Evolutionary conservation across 2,888 invertebrate species (phyloP).

Genomic region (Oscheius onirici): DNA sequence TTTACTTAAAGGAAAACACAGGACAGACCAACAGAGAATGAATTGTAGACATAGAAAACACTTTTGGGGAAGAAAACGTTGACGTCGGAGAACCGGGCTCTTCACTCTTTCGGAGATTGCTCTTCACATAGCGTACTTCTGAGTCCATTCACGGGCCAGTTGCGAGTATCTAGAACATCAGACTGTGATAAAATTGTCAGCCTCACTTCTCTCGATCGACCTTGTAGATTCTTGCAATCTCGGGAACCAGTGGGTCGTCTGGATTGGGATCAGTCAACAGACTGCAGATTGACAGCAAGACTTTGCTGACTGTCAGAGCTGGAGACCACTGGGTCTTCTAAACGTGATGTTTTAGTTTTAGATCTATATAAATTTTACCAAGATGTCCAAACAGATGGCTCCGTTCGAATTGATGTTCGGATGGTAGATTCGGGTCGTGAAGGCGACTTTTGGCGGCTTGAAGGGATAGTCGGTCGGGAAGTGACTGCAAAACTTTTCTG

Average conservation of each 20-base stretch:
- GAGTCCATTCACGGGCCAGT: background rate
- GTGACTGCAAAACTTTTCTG: background rate
- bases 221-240: constrained; percentile 23
- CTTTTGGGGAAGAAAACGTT: no score
- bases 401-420: constrained; percentile 26
- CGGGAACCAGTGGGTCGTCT: constrained; percentile 22
- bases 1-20: no score
- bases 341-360: background rate
- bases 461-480: constrained; percentile 26
- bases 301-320: constrained; percentile 21
- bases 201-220: background rate
- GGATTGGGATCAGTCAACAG: constrained; percentile 21
- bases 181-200: background rate
- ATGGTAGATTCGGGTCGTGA: constrained; percentile 24
- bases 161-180: background rate
- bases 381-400: constrained; percentile 20
- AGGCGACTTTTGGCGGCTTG: constrained; percentile 22
- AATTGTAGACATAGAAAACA: no score
- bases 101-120: background rate
- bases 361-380: background rate
- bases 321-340: constrained; percentile 8
- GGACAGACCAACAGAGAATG: no score
- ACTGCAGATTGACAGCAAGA: constrained; percentile 13
- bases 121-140: constrained; percentile 1
- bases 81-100: no score